Evolutionary conservation across 2,113 vertebrate species (phyloP).

Genomic region (Petroica traversi): DNA sequence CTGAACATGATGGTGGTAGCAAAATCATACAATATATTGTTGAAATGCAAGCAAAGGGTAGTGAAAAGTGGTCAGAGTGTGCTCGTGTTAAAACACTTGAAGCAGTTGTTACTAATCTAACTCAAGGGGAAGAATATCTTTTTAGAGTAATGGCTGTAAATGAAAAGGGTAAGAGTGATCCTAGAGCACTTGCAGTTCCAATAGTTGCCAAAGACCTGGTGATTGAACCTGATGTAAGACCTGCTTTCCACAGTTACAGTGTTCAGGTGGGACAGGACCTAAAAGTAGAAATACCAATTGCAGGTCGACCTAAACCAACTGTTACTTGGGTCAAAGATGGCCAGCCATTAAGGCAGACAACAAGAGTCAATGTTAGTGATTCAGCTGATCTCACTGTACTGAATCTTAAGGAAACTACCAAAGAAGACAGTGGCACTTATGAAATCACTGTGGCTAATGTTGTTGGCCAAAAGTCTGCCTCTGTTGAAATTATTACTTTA

Average conservation of each 20-base stretch:
- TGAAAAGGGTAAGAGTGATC: constrained; percentile 97
- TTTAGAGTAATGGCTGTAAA: constrained; percentile 95
- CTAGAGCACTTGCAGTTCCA: constrained; percentile 89
- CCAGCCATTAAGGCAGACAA: constrained; percentile 88
- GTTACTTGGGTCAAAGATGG: constrained; percentile 92
- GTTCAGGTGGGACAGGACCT: constrained; percentile 91
- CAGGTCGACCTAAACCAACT: constrained; percentile 91
- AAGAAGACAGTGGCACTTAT: constrained; percentile 92
- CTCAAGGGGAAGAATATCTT: constrained; percentile 91
- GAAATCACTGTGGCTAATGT: constrained; percentile 86
- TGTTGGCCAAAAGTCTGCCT: constrained; percentile 87
- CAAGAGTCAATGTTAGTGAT: constrained; percentile 87
- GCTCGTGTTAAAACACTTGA: constrained; percentile 91
- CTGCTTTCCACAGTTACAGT: constrained; percentile 90
- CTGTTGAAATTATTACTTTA: constrained; percentile 90
- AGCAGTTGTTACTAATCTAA: constrained; percentile 86
- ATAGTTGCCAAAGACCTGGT: constrained; percentile 93
- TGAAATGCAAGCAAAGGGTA: constrained; percentile 92
- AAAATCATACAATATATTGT: constrained; percentile 94
- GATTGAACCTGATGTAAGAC: constrained; percentile 91
- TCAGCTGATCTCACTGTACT: constrained; percentile 80
- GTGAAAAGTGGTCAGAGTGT: constrained; percentile 92
- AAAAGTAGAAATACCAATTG: constrained; percentile 88
- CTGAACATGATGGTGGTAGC: constrained; percentile 96
- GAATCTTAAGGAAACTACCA: constrained; percentile 89